Evolutionary conservation across 2,888 invertebrate genomes (phyloP).

Genomic region (Eupithecia tripunctaria): DNA sequence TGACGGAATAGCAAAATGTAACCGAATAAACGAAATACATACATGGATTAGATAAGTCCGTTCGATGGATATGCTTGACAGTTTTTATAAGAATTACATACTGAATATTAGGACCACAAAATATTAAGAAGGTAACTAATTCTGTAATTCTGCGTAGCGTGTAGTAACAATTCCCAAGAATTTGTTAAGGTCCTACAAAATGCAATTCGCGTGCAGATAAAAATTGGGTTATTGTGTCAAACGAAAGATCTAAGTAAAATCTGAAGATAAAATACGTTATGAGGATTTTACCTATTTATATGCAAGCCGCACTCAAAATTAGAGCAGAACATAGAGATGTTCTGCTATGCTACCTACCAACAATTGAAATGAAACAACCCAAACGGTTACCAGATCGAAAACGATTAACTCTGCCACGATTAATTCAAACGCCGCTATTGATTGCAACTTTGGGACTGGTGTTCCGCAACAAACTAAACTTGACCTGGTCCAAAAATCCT

Average conservation of each 20-base stretch:
- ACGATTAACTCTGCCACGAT: not conserved
- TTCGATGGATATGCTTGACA: not conserved
- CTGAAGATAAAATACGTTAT: no score
- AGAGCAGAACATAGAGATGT: not conserved
- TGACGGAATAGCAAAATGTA: not conserved
- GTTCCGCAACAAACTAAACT: not conserved
- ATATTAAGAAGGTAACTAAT: no score
- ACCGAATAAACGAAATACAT: not conserved
- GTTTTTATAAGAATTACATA: no score
- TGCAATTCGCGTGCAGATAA: no score
- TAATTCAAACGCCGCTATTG: conserved; percentile 3
- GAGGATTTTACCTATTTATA: no score
- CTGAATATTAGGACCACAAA: no score
- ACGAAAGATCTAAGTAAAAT: no score
- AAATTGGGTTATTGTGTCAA: no score
- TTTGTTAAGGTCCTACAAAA: no score
- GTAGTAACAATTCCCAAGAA: no score
- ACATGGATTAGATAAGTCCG: not conserved
- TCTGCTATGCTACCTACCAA: not conserved
- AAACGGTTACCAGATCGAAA: not conserved
- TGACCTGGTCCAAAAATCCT: not conserved
- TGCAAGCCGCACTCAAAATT: not conserved
- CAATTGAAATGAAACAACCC: not conserved
- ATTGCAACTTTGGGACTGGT: not conserved
- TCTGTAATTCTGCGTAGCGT: no score